These are phyloP conservation scores for Athetis lepigone DNA, from an alignment of 2,888 invertebrate genomes.

Conservation along the genomic window DNA sequence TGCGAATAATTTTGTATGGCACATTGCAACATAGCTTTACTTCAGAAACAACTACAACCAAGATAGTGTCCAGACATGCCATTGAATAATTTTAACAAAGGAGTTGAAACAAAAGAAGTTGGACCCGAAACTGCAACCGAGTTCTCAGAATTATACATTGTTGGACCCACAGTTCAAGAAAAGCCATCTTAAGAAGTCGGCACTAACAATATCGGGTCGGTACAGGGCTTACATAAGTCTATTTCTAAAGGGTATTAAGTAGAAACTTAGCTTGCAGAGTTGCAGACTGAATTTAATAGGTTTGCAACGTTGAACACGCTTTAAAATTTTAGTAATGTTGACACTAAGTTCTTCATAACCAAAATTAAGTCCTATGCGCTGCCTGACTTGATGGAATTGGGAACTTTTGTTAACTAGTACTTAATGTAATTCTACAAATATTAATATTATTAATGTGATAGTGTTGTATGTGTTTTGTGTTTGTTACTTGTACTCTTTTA, in stretches of 20 bases:
- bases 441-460: too few species aligned
- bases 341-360: conserved; percentile 1
- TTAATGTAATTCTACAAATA: too few species aligned
- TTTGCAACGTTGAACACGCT: conserved; percentile 3
- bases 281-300: conserved; percentile 28
- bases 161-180: background rate
- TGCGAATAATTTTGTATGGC: too few species aligned
- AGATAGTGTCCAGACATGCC: too few species aligned
- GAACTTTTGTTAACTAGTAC: too few species aligned
- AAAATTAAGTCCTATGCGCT: background rate
- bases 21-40: too few species aligned
- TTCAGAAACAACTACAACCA: too few species aligned
- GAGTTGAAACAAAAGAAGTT: too few species aligned
- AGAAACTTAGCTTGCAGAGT: conserved; percentile 22
- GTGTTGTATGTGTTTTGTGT: too few species aligned
- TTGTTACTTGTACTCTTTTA: too few species aligned
- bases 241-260: conserved; percentile 15
- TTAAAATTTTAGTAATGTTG: conserved; percentile 4
- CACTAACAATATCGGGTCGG: background rate
- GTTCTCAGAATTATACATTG: background rate
- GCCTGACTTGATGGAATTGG: background rate
- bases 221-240: conserved; percentile 1
- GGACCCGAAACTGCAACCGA: background rate
- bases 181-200: background rate
- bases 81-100: too few species aligned